Percentiles rank a stretch among this genome's conserved stretches.
Evolutionary conservation across 1,140 invertebrate genomes (phyloP).

Genomic region (Ectropis grisescens): DNA sequence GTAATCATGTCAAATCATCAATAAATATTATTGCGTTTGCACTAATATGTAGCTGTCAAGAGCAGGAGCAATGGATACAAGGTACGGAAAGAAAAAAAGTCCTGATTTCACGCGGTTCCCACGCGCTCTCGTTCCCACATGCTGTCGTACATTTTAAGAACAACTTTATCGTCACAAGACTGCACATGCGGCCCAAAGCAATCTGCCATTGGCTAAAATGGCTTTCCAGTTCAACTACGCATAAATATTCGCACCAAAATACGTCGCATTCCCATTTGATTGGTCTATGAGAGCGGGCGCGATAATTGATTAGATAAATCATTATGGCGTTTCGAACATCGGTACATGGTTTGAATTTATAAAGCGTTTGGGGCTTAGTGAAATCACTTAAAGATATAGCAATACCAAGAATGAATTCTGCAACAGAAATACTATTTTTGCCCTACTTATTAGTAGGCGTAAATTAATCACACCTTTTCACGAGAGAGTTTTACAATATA

Average conservation of each 20-base stretch:
- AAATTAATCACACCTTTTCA: too few relatives aligned
- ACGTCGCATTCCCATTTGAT: conserved; percentile 25
- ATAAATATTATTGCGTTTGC: too few relatives aligned
- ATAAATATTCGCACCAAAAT: conserved; percentile 28
- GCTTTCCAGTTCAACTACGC: not conserved
- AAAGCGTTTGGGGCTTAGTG: conserved; percentile 1
- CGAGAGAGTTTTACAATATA: too few relatives aligned
- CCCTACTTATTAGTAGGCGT: too few relatives aligned
- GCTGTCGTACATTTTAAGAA: conserved; percentile 26
- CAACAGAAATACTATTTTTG: too few relatives aligned
- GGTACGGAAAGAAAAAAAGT: conserved; percentile 44
- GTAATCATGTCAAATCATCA: too few relatives aligned
- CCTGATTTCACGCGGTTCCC: conserved; percentile 40
- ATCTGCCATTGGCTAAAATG: conserved; percentile 22
- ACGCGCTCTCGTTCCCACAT: conserved; percentile 50
- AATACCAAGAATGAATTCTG: too few relatives aligned
- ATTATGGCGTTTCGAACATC: conserved; percentile 13
- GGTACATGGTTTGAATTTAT: conserved; percentile 5
- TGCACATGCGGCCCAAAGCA: conserved; percentile 36
- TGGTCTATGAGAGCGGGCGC: conserved; percentile 20
- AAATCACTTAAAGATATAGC: too few relatives aligned
- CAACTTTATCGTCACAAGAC: conserved; percentile 27
- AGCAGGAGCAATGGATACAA: too few relatives aligned
- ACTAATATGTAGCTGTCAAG: too few relatives aligned
- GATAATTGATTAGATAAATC: conserved; percentile 24